Conservation (phyloP, 2,797 vertebrate species). For the Siniperca scherzeri region DNA sequence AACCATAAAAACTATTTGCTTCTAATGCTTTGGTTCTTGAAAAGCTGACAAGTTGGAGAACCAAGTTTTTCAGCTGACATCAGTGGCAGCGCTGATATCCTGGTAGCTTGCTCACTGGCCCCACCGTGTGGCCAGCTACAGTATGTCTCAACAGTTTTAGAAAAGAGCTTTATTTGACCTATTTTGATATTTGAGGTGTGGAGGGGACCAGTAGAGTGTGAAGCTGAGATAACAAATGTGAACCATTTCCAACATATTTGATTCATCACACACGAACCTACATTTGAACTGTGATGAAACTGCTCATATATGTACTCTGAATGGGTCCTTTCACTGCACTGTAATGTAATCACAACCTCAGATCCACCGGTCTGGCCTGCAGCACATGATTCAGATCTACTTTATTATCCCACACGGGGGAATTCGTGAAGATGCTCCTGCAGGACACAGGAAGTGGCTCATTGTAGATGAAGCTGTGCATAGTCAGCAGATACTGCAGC, state of each 20-base stretch:
- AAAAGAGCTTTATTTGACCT: background rate
- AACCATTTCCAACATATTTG: background rate
- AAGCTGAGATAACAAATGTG: background rate
- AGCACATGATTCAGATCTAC: too few species aligned
- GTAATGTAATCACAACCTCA: background rate
- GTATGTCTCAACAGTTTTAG: background rate
- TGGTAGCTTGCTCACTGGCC: constrained; percentile 9
- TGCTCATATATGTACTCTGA: background rate
- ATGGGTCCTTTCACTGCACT: background rate
- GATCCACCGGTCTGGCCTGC: too few species aligned
- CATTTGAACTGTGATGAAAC: background rate
- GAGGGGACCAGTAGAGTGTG: too few species aligned
- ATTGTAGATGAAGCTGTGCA: too few species aligned
- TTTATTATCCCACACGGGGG: too few species aligned
- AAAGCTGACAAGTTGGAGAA: background rate
- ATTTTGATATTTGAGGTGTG: background rate
- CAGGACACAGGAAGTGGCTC: background rate
- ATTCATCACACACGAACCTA: too few species aligned
- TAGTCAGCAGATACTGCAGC: background rate
- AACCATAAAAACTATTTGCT: background rate
- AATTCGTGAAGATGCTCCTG: background rate
- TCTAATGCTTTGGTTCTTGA: background rate
- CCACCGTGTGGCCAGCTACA: constrained; percentile 47
- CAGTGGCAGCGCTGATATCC: background rate
- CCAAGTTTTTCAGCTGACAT: background rate